These are phyloP conservation scores for Myzus persicae DNA, from an alignment of 1,140 invertebrate species.

Conservation along the genomic window DNA sequence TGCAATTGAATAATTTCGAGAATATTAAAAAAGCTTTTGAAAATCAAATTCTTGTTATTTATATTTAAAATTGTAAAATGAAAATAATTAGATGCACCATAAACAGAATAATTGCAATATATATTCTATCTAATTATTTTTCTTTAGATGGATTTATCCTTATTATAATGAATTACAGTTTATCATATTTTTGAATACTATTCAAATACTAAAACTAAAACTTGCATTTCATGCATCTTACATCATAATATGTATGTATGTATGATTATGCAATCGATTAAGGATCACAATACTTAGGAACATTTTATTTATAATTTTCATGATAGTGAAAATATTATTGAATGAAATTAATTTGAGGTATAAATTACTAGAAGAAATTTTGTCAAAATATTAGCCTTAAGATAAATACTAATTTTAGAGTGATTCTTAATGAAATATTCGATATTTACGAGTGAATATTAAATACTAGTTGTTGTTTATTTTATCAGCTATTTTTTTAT, in stretches of 20 bases:
- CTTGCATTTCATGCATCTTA: background rate
- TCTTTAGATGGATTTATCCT: too few relatives aligned
- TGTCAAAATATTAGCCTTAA: background rate
- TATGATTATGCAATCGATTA: background rate
- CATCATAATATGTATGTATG: too few relatives aligned
- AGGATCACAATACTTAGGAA: background rate
- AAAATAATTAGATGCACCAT: background rate
- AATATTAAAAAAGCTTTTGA: background rate
- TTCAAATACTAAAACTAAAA: background rate
- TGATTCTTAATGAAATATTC: background rate
- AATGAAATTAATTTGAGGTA: too few relatives aligned
- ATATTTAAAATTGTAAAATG: background rate
- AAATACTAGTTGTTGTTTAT: background rate
- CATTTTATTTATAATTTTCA: background rate
- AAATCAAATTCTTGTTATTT: background rate
- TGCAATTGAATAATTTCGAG: background rate
- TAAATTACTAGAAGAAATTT: background rate
- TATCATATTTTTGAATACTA: background rate
- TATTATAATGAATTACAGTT: background rate
- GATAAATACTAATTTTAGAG: background rate
- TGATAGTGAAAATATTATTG: background rate
- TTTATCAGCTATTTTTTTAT: background rate
- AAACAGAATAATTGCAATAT: background rate
- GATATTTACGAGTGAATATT: background rate
- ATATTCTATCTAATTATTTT: background rate